Evolutionary conservation across 30 jellyfish, hydroid and myxozoan genomes (phyloP), one percentile per base, ranked within the genome.

Genomic region (Cassiopea andromeda): DNA sequence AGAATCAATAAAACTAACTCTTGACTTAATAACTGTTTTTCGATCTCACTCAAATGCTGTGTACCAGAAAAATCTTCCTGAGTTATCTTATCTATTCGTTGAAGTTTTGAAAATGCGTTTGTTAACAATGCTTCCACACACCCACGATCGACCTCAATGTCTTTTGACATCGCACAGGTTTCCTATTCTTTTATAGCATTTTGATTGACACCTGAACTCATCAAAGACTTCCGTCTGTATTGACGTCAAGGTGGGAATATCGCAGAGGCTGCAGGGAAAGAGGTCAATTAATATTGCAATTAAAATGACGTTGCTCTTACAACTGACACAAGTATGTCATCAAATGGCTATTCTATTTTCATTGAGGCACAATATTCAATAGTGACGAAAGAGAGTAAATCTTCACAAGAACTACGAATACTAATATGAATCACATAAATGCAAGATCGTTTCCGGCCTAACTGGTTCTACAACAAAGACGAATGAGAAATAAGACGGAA

Each of bases 131-230:
- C 27, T 16, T 64, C 38, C 15, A 64, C 43, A 61, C 73, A 64
- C 73, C 43, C 73, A 17, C 73, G 73, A 64, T 14, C 43, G 73
- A 64, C 2, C 43, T 17, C 73, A 64, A 64, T 64, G 43, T 54
- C 17, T 15, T 81, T 66, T 81, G 81, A 66, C 82, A 60, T 44
- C 48, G 54, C 9, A 83, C 91, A 83, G 91, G 91, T 72, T 83
- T 69, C 84, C 84, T 48, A 13, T 69, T 54, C 70, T 69, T 71
- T 83, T 83, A 69, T 69, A 69, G 70, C 77, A 1, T 43, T 69
- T 83, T 83, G 91, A 83, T 69, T 83, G 91, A 73, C 91, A 83
- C 49, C 46, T 69, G 54, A 44, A 60, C 49, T 77, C 19, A 16
- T 19, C 15, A 47, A 19, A 38, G 86, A 68, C 69, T 77, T 77